Evolutionary conservation across 1,140 invertebrate genomes (phyloP).

Genomic region (Vanessa atalanta): DNA sequence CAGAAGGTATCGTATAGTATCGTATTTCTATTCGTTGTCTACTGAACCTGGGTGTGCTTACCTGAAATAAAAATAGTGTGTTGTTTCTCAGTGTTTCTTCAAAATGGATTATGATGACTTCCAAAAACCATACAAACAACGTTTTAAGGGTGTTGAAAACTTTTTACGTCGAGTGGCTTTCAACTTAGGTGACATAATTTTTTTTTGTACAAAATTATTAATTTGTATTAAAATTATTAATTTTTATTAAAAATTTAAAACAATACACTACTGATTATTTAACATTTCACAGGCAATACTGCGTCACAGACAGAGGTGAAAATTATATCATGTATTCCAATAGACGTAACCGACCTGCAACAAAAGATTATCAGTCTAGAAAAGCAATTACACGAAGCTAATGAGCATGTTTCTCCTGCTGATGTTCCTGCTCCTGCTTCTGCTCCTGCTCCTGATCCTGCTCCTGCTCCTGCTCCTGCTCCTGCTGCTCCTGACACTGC

Average conservation of each 20-base stretch:
- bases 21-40: no score
- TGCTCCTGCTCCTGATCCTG: no score
- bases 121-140: slow-evolving; percentile 44
- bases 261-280: not conserved
- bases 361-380: slow-evolving; percentile 65
- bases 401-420: not conserved
- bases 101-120: slow-evolving; percentile 59
- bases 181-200: slow-evolving; percentile 59
- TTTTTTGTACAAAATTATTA: not conserved
- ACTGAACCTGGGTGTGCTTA: no score
- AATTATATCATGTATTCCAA: slow-evolving; percentile 74
- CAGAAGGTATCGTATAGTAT: no score
- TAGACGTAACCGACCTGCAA: slow-evolving; percentile 72
- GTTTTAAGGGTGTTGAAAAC: slow-evolving; percentile 69
- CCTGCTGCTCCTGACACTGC: slow-evolving; percentile 38
- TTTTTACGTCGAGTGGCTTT: slow-evolving; percentile 68
- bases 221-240: no score
- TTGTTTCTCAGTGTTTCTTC: slow-evolving; percentile 8
- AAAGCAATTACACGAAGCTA: slow-evolving; percentile 53
- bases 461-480: not conserved
- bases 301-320: slow-evolving; percentile 75
- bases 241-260: not conserved
- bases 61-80: no score
- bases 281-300: slow-evolving; percentile 59
- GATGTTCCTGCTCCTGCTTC: no score